A percentile compares a stretch with the other conserved stretches of the same genome.
Evolutionary conservation across 2,888 invertebrate genomes (phyloP).

Genomic region (Morpho helenor): DNA sequence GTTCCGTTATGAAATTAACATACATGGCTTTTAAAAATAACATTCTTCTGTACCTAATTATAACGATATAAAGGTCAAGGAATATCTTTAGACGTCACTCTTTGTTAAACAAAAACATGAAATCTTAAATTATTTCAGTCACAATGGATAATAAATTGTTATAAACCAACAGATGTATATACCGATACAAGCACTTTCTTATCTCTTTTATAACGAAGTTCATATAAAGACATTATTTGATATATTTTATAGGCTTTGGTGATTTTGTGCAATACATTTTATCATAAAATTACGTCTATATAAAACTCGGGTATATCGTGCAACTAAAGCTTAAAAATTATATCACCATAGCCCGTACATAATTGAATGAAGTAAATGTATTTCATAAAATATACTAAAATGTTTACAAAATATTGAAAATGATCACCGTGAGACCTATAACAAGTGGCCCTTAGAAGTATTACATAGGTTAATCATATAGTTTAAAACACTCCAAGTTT

Average conservation of each 20-base stretch:
- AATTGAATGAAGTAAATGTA: slow-evolving; percentile 11
- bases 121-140: not conserved
- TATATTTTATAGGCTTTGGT: slow-evolving; percentile 26
- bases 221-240: slow-evolving; percentile 5
- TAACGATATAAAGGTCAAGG: too few relatives aligned
- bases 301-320: slow-evolving; percentile 48
- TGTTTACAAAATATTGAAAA: slow-evolving; percentile 23
- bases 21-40: too few relatives aligned
- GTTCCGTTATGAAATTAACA: slow-evolving; percentile 4
- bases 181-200: slow-evolving; percentile 5
- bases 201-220: not conserved
- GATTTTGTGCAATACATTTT: slow-evolving; percentile 66
- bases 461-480: slow-evolving; percentile 4
- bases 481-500: slow-evolving; percentile 19
- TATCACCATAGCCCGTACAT: slow-evolving; percentile 25
- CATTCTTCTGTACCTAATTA: too few relatives aligned
- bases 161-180: not conserved
- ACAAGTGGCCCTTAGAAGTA: slow-evolving; percentile 20
- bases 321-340: slow-evolving; percentile 41
- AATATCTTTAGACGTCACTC: too few relatives aligned
- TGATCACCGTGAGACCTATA: slow-evolving; percentile 24
- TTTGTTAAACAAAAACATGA: too few relatives aligned
- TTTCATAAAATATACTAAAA: slow-evolving; percentile 19
- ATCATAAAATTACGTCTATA: slow-evolving; percentile 50
- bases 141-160: slow-evolving; percentile 1